phyloP scores from a whole-genome alignment of 2,888 invertebrate species.

The Meliscaeva auricollis region DNA sequence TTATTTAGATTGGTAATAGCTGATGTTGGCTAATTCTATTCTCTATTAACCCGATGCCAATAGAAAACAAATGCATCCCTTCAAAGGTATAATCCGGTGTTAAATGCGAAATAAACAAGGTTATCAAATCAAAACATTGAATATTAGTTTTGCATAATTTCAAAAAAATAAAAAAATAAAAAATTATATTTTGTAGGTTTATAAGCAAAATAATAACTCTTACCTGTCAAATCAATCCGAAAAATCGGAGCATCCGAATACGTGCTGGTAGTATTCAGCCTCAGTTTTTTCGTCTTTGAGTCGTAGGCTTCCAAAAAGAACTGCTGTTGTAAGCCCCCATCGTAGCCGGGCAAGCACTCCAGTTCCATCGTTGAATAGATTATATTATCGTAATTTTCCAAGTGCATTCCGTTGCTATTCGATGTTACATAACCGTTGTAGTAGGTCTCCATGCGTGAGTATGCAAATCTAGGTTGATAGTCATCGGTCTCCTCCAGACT shows the following conservation, averaged over 20 bases:
- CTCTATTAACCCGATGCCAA: too few relatives aligned
- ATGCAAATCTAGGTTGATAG: slow-evolving; percentile 79
- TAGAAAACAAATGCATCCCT: too few relatives aligned
- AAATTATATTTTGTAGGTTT: too few relatives aligned
- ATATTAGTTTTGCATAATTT: too few relatives aligned
- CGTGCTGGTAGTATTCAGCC: slow-evolving; percentile 89
- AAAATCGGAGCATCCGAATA: slow-evolving; percentile 87
- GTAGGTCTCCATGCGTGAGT: slow-evolving; percentile 83
- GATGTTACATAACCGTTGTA: slow-evolving; percentile 81
- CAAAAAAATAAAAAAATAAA: too few relatives aligned
- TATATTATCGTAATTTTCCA: slow-evolving; percentile 83
- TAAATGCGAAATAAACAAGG: too few relatives aligned
- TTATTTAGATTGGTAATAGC: too few relatives aligned
- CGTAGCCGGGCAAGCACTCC: slow-evolving; percentile 94
- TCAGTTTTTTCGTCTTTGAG: slow-evolving; percentile 88
- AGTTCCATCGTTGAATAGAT: slow-evolving; percentile 88
- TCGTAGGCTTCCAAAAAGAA: slow-evolving; percentile 94
- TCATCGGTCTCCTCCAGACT: slow-evolving; percentile 73
- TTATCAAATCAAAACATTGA: too few relatives aligned
- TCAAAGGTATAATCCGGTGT: too few relatives aligned
- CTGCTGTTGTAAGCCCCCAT: slow-evolving; percentile 94
- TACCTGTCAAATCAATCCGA: slow-evolving; percentile 85
- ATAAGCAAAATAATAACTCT: slow-evolving; percentile 54
- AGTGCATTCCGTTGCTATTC: slow-evolving; percentile 79
- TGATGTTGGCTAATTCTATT: too few relatives aligned